Conservation (phyloP, 2,797 vertebrate genomes). For the Dicrostonyx torquatus region DNA sequence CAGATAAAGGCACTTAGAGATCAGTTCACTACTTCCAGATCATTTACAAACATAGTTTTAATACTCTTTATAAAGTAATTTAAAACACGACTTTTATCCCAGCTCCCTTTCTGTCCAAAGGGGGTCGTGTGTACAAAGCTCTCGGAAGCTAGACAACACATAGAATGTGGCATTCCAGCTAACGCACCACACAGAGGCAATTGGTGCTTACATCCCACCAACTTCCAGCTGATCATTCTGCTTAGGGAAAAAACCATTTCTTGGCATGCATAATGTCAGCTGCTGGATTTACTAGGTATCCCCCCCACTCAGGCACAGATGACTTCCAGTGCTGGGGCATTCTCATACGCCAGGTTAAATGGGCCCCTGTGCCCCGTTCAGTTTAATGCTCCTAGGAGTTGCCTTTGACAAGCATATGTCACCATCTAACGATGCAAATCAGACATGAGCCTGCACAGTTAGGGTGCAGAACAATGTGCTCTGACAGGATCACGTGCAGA, state of each 20-base stretch:
- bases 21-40: neutral
- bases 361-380: neutral
- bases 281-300: neutral
- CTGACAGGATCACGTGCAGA: neutral
- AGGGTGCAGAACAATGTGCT: fast-evolving
- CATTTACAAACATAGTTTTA: neutral
- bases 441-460: neutral
- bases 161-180: neutral
- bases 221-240: neutral
- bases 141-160: neutral
- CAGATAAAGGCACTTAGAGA: neutral
- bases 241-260: neutral
- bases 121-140: neutral
- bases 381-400: neutral
- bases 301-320: neutral
- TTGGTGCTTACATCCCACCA: neutral
- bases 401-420: conserved; percentile 2
- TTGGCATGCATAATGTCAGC: neutral
- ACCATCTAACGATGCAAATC: neutral
- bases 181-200: neutral
- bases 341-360: neutral
- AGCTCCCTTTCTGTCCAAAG: neutral
- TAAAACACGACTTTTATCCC: neutral
- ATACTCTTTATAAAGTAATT: conserved; percentile 9
- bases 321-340: neutral